Evolutionary conservation across 2,797 vertebrate species (phyloP).

Genomic region (Brotula barbata): DNA sequence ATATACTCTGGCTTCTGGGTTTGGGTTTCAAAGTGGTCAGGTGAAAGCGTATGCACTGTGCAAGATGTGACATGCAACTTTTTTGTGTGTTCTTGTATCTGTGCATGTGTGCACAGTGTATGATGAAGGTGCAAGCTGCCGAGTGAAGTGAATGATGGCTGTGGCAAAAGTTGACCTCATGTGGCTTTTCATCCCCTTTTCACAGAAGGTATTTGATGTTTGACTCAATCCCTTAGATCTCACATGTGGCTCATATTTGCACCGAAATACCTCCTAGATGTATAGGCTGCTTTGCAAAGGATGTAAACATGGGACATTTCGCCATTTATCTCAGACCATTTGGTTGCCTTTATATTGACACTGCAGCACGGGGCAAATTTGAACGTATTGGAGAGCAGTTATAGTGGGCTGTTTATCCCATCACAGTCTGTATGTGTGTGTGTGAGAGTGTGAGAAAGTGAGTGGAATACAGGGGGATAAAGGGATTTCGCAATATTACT

Average conservation of each 20-base stretch:
- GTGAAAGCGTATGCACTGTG: not conserved
- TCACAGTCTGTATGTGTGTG: conserved; percentile 15
- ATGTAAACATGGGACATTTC: conserved; percentile 63
- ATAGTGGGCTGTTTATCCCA: conserved; percentile 38
- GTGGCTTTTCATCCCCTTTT: conserved; percentile 55
- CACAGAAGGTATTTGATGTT: conserved; percentile 64
- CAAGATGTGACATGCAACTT: conserved; percentile 34
- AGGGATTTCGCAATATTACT: conserved; percentile 56
- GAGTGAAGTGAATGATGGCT: conserved; percentile 41
- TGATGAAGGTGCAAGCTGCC: conserved; percentile 55
- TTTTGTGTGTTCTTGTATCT: conserved; percentile 15
- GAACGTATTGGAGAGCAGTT: conserved; percentile 25
- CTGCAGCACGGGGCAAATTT: conserved; percentile 41
- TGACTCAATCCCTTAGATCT: conserved; percentile 58
- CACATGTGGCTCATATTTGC: conserved; percentile 74
- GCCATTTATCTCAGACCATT: conserved; percentile 40
- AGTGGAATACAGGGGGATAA: conserved; percentile 31
- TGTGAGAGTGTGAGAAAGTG: conserved; percentile 39
- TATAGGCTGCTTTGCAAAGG: conserved; percentile 63
- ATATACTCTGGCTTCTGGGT: conserved; percentile 18
- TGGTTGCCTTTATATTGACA: conserved; percentile 50
- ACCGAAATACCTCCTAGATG: conserved; percentile 63
- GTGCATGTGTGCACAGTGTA: conserved; percentile 25
- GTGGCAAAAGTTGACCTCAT: conserved; percentile 66
- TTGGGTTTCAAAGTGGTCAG: conserved; percentile 53